Conservation (phyloP, 2,113 vertebrate species). For the Eulemur rufifrons region DNA sequence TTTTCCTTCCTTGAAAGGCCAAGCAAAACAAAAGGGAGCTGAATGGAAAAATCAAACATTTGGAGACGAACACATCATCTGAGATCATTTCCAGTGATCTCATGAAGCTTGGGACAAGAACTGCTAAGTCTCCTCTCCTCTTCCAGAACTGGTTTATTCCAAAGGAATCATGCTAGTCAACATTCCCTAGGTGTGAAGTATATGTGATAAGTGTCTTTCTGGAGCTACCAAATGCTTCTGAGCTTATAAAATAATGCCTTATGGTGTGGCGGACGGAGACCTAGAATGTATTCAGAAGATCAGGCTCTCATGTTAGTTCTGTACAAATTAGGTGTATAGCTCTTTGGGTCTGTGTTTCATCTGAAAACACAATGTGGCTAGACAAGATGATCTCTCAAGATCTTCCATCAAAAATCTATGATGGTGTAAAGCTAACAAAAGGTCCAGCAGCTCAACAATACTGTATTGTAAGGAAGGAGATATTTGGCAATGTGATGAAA, state of each 20-base stretch:
- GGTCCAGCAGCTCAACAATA: neutral
- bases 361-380: neutral
- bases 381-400: neutral
- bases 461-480: neutral
- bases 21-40: neutral
- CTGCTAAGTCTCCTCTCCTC: neutral
- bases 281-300: neutral
- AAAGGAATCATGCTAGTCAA: neutral
- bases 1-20: constrained; percentile 53
- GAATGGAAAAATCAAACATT: constrained; percentile 56
- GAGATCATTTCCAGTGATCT: neutral
- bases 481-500: neutral
- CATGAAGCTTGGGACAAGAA: neutral
- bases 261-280: neutral
- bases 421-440: neutral
- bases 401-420: neutral
- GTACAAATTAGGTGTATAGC: neutral
- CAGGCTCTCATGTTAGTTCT: neutral
- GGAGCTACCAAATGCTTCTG: neutral
- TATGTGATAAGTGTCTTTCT: neutral
- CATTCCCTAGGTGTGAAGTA: neutral
- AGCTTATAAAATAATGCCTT: neutral
- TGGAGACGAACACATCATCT: constrained; percentile 23
- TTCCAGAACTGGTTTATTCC: neutral
- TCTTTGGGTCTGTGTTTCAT: neutral